phyloP scores from a whole-genome alignment of 2,888 invertebrate genomes.

The Calephelis perditalis region DNA sequence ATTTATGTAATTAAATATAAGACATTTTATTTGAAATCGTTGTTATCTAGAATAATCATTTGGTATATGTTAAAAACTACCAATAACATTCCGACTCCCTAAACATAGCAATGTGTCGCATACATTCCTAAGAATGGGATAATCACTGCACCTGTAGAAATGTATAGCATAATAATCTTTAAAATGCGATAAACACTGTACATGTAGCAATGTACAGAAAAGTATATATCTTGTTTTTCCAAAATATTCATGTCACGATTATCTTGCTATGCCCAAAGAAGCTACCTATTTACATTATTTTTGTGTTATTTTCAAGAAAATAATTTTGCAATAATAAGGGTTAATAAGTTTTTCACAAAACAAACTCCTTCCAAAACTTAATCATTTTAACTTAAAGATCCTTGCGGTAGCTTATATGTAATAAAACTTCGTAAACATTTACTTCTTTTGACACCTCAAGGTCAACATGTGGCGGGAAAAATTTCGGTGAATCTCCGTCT shows the following conservation, averaged over 20 bases:
- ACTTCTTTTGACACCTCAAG: no score
- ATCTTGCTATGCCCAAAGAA: no score
- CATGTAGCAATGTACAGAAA: slow-evolving; percentile 15
- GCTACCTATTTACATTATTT: neutral
- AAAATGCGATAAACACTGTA: slow-evolving; percentile 3
- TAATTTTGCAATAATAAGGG: slow-evolving; percentile 15
- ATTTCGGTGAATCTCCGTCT: no score
- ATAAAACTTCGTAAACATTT: no score
- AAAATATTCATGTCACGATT: no score
- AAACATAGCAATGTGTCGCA: slow-evolving; percentile 16
- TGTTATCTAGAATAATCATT: neutral
- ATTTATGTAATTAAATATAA: neutral
- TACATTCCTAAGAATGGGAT: neutral
- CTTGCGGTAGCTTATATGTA: no score
- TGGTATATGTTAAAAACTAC: slow-evolving; percentile 14
- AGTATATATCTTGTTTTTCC: no score
- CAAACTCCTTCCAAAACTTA: no score
- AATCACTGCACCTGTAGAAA: slow-evolving; percentile 15
- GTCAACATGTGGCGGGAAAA: no score
- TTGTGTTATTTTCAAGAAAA: slow-evolving; percentile 9
- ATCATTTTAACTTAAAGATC: no score
- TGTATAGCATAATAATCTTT: neutral
- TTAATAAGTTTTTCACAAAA: no score
- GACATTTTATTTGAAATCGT: slow-evolving; percentile 1
- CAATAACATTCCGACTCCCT: slow-evolving; percentile 15